A percentile compares a stretch with the other conserved stretches of the same genome.
Conservation (phyloP, 2,113 vertebrate species). For the Artemisiospiza belli region DNA sequence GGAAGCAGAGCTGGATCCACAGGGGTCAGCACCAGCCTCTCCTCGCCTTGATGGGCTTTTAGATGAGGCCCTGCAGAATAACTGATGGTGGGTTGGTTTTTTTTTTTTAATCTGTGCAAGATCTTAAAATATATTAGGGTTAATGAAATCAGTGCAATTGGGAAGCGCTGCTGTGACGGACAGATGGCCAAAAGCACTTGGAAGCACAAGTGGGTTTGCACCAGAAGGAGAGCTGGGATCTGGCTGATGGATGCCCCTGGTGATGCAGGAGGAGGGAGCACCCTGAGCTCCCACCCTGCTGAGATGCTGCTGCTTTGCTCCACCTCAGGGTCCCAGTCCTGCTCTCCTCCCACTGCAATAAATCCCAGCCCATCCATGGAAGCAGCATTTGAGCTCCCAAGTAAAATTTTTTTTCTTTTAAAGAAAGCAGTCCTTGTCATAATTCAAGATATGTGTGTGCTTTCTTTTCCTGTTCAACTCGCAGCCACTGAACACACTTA, state of each 20-base stretch:
- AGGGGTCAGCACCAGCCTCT: background rate
- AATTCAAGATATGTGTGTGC: background rate
- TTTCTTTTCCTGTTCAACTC: background rate
- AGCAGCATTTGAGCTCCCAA: background rate
- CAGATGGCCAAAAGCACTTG: conserved; percentile 51
- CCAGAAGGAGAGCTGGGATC: background rate
- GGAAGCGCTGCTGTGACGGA: background rate
- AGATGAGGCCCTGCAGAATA: background rate
- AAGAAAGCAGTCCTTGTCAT: background rate
- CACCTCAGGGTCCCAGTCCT: background rate
- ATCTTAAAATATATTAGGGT: conserved; percentile 11
- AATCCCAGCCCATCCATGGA: background rate
- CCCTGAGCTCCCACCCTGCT: background rate
- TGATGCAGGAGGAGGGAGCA: background rate
- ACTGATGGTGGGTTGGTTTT: background rate
- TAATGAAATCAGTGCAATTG: background rate
- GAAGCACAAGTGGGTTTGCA: background rate
- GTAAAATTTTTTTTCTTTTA: background rate
- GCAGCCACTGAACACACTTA: background rate
- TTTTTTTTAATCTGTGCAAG: background rate
- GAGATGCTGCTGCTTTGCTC: background rate
- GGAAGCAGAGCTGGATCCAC: background rate
- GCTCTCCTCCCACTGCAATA: background rate
- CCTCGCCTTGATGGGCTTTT: background rate
- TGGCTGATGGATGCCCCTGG: background rate